Percentiles rank a stretch among this genome's conserved stretches.
These are phyloP conservation scores for Lucilia cuprina DNA, from an alignment of 1,140 invertebrate genomes.

Conservation along the genomic window DNA sequence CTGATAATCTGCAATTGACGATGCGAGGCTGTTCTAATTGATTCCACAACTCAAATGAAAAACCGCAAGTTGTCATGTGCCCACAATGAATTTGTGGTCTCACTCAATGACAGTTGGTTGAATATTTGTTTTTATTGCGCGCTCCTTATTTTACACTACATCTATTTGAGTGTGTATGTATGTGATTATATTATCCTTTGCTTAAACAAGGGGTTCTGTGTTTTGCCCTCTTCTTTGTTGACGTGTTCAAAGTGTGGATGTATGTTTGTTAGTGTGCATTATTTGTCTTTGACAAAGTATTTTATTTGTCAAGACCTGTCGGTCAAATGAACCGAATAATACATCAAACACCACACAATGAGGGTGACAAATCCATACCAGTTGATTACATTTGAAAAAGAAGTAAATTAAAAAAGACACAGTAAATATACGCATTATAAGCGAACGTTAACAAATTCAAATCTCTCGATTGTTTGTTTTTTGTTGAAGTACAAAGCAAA, in stretches of 20 bases:
- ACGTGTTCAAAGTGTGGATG: slow-evolving; percentile 1
- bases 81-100: background rate
- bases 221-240: slow-evolving; percentile 4
- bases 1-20: background rate
- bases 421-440: background rate
- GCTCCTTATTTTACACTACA: background rate
- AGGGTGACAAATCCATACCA: slow-evolving; percentile 60
- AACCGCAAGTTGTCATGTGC: background rate
- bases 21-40: background rate
- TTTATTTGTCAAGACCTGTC: slow-evolving; percentile 62
- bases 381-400: slow-evolving; percentile 43
- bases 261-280: slow-evolving; percentile 35
- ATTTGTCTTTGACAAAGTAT: slow-evolving; percentile 40
- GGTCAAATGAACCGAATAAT: slow-evolving; percentile 62
- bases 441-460: background rate
- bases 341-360: slow-evolving; percentile 61
- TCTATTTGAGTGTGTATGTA: background rate
- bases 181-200: slow-evolving; percentile 4
- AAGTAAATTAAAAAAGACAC: background rate
- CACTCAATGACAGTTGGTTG: slow-evolving; percentile 11
- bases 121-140: background rate
- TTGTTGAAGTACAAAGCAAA: background rate
- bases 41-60: background rate
- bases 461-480: slow-evolving; percentile 19
- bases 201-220: slow-evolving; percentile 4